phyloP scores from a whole-genome alignment of 2,113 vertebrate genomes.

The Notothenia coriiceps region DNA sequence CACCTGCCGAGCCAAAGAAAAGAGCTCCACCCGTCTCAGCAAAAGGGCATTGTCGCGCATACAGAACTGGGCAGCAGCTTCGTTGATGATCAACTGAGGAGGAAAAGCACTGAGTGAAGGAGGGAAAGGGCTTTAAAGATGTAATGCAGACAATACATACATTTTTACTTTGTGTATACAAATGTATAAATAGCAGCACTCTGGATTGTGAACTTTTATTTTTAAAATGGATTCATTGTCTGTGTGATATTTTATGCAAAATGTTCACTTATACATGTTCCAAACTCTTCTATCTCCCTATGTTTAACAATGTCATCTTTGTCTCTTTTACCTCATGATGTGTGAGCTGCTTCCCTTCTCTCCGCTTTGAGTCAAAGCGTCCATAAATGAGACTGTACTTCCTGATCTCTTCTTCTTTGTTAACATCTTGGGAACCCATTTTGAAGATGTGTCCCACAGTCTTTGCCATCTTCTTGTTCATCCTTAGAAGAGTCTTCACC shows the following conservation, averaged over 20 bases:
- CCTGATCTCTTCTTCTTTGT: conserved; percentile 94
- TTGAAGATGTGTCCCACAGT: conserved; percentile 95
- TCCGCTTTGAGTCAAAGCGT: conserved; percentile 93
- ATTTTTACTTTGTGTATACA: not conserved
- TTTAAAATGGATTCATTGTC: too few species aligned
- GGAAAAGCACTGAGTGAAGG: conserved; percentile 44
- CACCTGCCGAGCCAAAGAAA: conserved; percentile 94
- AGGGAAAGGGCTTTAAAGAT: conserved; percentile 12
- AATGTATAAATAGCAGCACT: not conserved
- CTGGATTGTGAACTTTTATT: not conserved
- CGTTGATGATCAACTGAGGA: conserved; percentile 94
- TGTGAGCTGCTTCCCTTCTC: conserved; percentile 95
- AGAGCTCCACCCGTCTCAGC: conserved; percentile 94
- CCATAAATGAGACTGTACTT: conserved; percentile 97
- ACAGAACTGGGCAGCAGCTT: conserved; percentile 97
- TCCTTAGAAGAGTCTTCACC: conserved; percentile 89
- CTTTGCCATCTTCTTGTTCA: conserved; percentile 96
- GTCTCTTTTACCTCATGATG: conserved; percentile 92
- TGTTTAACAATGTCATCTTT: not conserved
- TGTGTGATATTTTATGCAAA: too few species aligned
- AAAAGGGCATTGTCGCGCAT: conserved; percentile 94
- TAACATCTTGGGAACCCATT: conserved; percentile 88
- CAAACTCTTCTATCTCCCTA: too few species aligned
- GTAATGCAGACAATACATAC: not conserved
- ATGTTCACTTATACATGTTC: too few species aligned